phyloP scores from a whole-genome alignment of 2,888 invertebrate species.

The Drosophila nr. perissopoda region DNA sequence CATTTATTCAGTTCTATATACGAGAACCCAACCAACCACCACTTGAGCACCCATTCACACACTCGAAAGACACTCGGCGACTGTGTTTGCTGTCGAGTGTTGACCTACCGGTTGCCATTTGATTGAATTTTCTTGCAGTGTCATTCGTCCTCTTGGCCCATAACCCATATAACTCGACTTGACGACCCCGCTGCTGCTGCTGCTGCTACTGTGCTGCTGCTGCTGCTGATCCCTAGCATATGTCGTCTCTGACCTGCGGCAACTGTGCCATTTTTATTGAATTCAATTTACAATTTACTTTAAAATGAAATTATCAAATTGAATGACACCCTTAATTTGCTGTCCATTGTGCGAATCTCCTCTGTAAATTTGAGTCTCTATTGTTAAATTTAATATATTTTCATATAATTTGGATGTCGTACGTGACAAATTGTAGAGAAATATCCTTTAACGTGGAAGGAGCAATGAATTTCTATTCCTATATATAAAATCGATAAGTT shows the following conservation, averaged over 20 bases:
- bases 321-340: slow-evolving; percentile 70
- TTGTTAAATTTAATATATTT: slow-evolving; percentile 25
- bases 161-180: slow-evolving; percentile 14
- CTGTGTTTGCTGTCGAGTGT: slow-evolving; percentile 39
- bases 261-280: slow-evolving; percentile 38
- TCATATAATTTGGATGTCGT: slow-evolving; percentile 3
- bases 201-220: neutral
- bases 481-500: neutral
- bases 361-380: slow-evolving; percentile 5
- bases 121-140: slow-evolving; percentile 59
- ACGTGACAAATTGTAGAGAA: slow-evolving; percentile 60
- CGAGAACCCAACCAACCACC: neutral
- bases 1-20: slow-evolving; percentile 1
- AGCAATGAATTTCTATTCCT: neutral
- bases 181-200: neutral
- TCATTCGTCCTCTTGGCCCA: slow-evolving; percentile 1
- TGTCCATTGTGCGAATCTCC: slow-evolving; percentile 43
- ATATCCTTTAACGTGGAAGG: neutral
- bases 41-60: neutral
- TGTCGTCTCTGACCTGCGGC: slow-evolving; percentile 10
- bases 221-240: slow-evolving; percentile 12
- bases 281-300: slow-evolving; percentile 69
- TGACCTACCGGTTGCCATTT: slow-evolving; percentile 54
- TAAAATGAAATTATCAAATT: slow-evolving; percentile 68
- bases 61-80: slow-evolving; percentile 20